Evolutionary conservation across 2,888 invertebrate genomes (phyloP), one percentile per base, ranked within the genome.

Genomic region (Candidula unifasciata): DNA sequence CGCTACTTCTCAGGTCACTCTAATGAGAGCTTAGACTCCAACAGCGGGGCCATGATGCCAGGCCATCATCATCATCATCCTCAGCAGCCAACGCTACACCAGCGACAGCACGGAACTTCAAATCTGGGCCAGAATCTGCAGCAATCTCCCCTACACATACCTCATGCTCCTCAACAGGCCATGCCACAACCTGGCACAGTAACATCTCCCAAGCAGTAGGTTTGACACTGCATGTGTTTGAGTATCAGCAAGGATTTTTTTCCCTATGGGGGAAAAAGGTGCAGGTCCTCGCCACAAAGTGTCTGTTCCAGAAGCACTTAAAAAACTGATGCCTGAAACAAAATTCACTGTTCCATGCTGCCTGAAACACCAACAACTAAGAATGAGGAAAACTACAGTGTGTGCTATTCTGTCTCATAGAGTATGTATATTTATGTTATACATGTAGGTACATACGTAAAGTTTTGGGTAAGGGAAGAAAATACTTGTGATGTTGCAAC

Each of bases 1-100:
- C 85, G 86, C 33, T 87, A 84, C 73, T 87, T 86, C 78, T 76
- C 84, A 30, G 79, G 81, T 35, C 87, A 87, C 69, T 85, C 82
- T 30, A 80, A 60, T 54, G 87, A 87, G 54, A 84, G 84, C 21
- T 57, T 87, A 60, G 87, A 87, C 57, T 84, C 85, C 35, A 74
- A 66, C 30, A 84, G 68, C 27, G 84, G 84, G 18, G 69, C 71
- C 27, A 73, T 79, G 24, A 44, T 57, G 13, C 76, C 76, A 64
- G 77, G 68, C 33, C 52, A 24, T 1, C 68, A 21, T 24, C 52
- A 24, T 1, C 68, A 21, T 24, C 57, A 37, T 8, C 83, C 69
- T 35, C 84, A 84, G 16, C 84, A 80, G 3, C 33, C 44, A 37
- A 74, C 60, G 6, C 83, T 79, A 24, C 54, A 30, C 5, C 44